Evolutionary conservation across 2,888 invertebrate species (phyloP).

Genomic region (Aromia moschata): DNA sequence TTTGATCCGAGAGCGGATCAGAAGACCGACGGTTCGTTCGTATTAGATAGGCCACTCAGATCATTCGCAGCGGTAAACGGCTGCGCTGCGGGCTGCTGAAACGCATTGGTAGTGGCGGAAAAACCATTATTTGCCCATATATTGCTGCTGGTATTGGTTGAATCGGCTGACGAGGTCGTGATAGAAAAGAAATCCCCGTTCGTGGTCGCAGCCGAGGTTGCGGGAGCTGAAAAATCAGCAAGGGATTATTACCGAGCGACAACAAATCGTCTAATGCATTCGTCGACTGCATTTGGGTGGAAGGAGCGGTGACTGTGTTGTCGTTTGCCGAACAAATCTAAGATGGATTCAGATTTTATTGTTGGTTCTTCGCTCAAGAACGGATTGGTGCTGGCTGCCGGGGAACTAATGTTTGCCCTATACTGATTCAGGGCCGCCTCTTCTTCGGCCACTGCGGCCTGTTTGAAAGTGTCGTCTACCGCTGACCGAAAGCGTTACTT

Average conservation of each 20-base stretch:
- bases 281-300: slow-evolving; percentile 44
- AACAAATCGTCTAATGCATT: slow-evolving; percentile 87
- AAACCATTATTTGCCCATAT: slow-evolving; percentile 59
- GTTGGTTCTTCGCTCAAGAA: slow-evolving; percentile 72
- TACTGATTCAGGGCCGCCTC: slow-evolving; percentile 95
- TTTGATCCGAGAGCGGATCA: slow-evolving; percentile 64
- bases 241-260: slow-evolving; percentile 78
- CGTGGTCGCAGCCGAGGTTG: slow-evolving; percentile 33
- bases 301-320: slow-evolving; percentile 58
- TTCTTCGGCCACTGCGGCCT: slow-evolving; percentile 93
- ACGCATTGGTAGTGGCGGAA: slow-evolving; percentile 36
- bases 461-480: slow-evolving; percentile 85
- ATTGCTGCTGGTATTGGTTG: slow-evolving; percentile 46
- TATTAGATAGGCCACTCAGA: slow-evolving; percentile 65
- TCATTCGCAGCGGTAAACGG: slow-evolving; percentile 56
- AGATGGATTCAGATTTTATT: slow-evolving; percentile 67
- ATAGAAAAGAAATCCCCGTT: slow-evolving; percentile 53
- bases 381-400: slow-evolving; percentile 81
- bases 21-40: slow-evolving; percentile 65
- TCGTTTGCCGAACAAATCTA: slow-evolving; percentile 82
- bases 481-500: slow-evolving; percentile 88
- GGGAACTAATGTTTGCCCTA: slow-evolving; percentile 88
- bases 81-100: slow-evolving; percentile 39
- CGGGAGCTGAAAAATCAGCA: slow-evolving; percentile 72
- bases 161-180: slow-evolving; percentile 50